Percentiles rank a stretch among this genome's conserved stretches.
These are phyloP conservation scores for Sebastes trivittatus DNA, from an alignment of 2,797 vertebrate genomes.

Conservation along the genomic window DNA sequence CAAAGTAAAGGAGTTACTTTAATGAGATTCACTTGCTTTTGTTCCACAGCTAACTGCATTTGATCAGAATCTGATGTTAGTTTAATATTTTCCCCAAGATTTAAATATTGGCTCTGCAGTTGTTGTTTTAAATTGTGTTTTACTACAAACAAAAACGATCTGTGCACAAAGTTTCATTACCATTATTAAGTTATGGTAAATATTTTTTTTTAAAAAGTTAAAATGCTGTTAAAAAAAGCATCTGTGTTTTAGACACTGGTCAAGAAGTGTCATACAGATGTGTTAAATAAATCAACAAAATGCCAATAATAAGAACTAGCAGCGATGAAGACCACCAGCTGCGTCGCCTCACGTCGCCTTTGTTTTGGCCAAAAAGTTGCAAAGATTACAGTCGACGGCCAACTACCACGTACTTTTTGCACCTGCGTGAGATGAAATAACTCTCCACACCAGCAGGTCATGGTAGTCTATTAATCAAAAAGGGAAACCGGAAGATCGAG, in stretches of 20 bases:
- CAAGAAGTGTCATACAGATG: neutral
- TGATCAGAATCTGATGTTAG: neutral
- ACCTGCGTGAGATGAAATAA: too few species aligned
- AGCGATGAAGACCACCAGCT: accelerated
- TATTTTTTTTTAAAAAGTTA: neutral
- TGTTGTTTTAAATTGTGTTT: neutral
- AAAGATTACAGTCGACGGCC: too few species aligned
- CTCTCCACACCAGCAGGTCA: too few species aligned
- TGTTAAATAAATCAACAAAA: neutral
- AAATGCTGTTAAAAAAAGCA: neutral
- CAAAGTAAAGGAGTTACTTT: slow-evolving; percentile 4
- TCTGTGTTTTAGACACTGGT: neutral
- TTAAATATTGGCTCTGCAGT: neutral
- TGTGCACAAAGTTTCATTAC: neutral
- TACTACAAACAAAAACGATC: neutral
- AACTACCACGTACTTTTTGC: accelerated
- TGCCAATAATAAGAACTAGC: neutral
- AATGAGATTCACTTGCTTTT: slow-evolving; percentile 6
- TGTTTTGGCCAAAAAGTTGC: too few species aligned
- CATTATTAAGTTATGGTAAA: neutral
- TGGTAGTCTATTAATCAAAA: too few species aligned
- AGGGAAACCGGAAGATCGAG: too few species aligned
- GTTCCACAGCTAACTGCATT: neutral
- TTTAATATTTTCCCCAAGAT: neutral
- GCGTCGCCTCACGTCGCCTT: too few species aligned